These are phyloP conservation scores for Donacobius atricapilla DNA, from an alignment of 2,113 vertebrate genomes.

Conservation along the genomic window DNA sequence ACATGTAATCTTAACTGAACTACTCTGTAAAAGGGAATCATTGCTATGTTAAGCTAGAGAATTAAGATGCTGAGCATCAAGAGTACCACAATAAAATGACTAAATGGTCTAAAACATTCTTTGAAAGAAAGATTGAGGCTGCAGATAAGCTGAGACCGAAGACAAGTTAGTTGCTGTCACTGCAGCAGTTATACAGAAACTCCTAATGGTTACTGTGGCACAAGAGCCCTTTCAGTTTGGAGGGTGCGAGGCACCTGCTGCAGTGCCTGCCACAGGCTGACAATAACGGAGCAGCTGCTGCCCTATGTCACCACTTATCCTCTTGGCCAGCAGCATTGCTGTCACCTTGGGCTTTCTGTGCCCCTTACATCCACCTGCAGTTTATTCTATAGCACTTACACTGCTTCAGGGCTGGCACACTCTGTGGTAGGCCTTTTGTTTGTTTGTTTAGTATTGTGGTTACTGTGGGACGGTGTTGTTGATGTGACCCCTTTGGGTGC, in stretches of 20 bases:
- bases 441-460: not conserved
- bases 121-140: not conserved
- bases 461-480: not conserved
- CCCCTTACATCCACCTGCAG: conserved; percentile 7
- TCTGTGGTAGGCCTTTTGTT: not conserved
- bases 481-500: not conserved
- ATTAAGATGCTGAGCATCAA: not conserved
- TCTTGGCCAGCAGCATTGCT: not conserved
- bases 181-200: not conserved
- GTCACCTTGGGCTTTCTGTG: conserved; percentile 11
- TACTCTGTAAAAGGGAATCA: not conserved
- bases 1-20: not conserved
- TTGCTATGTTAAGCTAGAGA: not conserved
- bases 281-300: conserved; percentile 38
- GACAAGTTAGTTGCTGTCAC: not conserved
- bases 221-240: conserved; percentile 13
- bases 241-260: conserved; percentile 18
- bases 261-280: not conserved
- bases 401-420: not conserved
- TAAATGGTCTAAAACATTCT: not conserved
- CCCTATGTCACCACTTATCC: not conserved
- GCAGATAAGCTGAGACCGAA: not conserved
- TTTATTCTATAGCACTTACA: not conserved
- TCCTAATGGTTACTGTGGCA: not conserved
- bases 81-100: not conserved